phyloP scores from a whole-genome alignment of 2,797 vertebrate genomes.

The Jordanella pulchra region DNA sequence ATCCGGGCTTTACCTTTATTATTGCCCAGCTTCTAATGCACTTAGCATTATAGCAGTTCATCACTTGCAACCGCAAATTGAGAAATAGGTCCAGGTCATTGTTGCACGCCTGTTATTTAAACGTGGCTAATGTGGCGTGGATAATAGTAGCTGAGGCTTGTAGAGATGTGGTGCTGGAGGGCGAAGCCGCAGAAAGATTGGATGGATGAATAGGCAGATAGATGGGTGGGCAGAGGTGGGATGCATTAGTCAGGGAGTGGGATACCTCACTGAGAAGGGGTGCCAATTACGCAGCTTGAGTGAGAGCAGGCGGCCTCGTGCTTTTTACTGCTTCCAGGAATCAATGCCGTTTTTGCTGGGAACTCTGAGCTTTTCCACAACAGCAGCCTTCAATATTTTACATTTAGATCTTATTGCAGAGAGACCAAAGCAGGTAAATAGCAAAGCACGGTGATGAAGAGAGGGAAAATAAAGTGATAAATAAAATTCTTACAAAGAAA shows the following conservation, averaged over 20 bases:
- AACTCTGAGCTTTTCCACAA: neutral
- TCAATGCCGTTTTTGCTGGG: slow-evolving; percentile 31
- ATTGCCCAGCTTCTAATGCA: neutral
- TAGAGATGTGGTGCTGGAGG: slow-evolving; percentile 17
- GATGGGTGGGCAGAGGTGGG: slow-evolving; percentile 18
- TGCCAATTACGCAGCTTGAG: slow-evolving; percentile 45
- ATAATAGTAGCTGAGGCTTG: slow-evolving; percentile 25
- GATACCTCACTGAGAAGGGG: slow-evolving; percentile 37
- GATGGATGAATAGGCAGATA: slow-evolving; percentile 15
- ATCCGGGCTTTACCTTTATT: slow-evolving; percentile 1
- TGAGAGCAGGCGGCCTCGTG: slow-evolving; percentile 20
- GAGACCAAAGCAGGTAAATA: too few relatives aligned
- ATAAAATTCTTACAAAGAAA: too few relatives aligned
- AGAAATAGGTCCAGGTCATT: slow-evolving; percentile 16
- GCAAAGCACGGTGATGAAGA: too few relatives aligned
- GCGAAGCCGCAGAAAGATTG: neutral
- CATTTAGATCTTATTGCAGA: neutral
- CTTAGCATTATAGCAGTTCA: slow-evolving; percentile 18
- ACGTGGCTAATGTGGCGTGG: slow-evolving; percentile 31
- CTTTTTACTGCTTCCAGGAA: slow-evolving; percentile 38
- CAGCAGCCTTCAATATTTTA: neutral
- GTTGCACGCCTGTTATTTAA: slow-evolving; percentile 25
- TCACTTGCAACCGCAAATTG: slow-evolving; percentile 21
- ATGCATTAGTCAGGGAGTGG: slow-evolving; percentile 25
- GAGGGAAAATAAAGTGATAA: too few relatives aligned